These are phyloP conservation scores for Diabrotica balteata DNA, from an alignment of 2,888 invertebrate genomes.

Conservation along the genomic window DNA sequence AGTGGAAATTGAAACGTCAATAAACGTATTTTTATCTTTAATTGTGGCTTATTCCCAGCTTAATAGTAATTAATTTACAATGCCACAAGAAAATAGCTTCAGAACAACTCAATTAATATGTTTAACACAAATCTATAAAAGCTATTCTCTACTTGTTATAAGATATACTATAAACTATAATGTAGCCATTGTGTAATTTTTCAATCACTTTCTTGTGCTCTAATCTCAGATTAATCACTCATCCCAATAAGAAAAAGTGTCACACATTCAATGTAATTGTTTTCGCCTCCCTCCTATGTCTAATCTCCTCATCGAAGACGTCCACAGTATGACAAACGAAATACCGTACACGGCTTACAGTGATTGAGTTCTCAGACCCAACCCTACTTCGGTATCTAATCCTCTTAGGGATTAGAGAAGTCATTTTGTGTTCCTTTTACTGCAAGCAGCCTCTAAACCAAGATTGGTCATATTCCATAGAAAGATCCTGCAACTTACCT, in stretches of 20 bases:
- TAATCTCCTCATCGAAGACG: slow-evolving; percentile 33
- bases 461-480: slow-evolving; percentile 19
- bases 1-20: too few relatives aligned
- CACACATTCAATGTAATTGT: slow-evolving; percentile 25
- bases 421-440: slow-evolving; percentile 38
- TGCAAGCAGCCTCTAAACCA: slow-evolving; percentile 1
- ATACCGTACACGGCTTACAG: slow-evolving; percentile 28
- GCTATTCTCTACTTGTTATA: too few relatives aligned
- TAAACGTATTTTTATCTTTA: too few relatives aligned
- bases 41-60: too few relatives aligned
- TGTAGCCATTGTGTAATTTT: neutral
- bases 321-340: slow-evolving; percentile 25
- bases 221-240: slow-evolving; percentile 5
- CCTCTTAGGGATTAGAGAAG: slow-evolving; percentile 39
- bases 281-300: slow-evolving; percentile 13
- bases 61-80: too few relatives aligned
- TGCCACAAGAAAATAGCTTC: too few relatives aligned
- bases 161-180: neutral
- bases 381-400: slow-evolving; percentile 24
- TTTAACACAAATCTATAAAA: too few relatives aligned
- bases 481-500: slow-evolving; percentile 9
- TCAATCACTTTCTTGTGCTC: neutral
- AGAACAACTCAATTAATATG: too few relatives aligned
- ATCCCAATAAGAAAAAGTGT: slow-evolving; percentile 1
- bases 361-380: slow-evolving; percentile 33